A percentile compares a stretch with the other conserved stretches of the same genome.
phyloP scores from a whole-genome alignment of 2,888 invertebrate genomes.

The Heteromurus nitidus region DNA sequence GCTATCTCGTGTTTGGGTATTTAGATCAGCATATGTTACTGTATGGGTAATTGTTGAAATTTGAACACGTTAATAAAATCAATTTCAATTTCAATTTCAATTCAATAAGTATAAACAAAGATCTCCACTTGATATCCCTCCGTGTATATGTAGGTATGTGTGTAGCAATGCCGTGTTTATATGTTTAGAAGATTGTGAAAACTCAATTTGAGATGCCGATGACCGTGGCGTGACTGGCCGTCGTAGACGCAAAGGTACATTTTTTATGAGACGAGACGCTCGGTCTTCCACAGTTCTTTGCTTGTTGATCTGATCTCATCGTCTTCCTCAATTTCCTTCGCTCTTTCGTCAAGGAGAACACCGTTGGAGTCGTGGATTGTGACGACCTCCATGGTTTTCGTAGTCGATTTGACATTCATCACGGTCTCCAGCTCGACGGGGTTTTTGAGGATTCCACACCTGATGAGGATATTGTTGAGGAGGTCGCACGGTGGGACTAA shows the following conservation, averaged over 20 bases:
- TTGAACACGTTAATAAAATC: too few species aligned
- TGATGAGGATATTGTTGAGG: conserved; percentile 82
- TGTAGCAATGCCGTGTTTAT: too few species aligned
- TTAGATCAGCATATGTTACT: too few species aligned
- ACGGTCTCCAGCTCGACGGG: conserved; percentile 71
- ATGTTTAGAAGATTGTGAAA: too few species aligned
- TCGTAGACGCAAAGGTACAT: neutral
- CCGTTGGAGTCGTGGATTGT: conserved; percentile 81
- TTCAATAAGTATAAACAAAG: too few species aligned
- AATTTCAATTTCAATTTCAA: too few species aligned
- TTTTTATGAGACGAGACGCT: conserved; percentile 53
- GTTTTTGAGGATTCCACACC: conserved; percentile 77
- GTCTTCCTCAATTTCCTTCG: conserved; percentile 83
- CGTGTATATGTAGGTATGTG: too few species aligned
- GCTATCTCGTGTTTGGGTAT: too few species aligned
- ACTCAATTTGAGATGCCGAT: too few species aligned
- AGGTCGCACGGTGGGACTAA: conserved; percentile 82
- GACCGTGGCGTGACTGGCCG: too few species aligned
- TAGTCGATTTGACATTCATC: conserved; percentile 82
- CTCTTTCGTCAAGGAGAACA: conserved; percentile 82
- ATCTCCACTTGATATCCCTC: too few species aligned
- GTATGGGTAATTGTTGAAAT: too few species aligned
- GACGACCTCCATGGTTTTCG: conserved; percentile 83
- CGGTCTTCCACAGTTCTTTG: conserved; percentile 73
- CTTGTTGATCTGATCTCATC: conserved; percentile 80